Base-by-base conservation (phyloP, 1,140 invertebrate species). In the Papilio xuthus region DNA sequence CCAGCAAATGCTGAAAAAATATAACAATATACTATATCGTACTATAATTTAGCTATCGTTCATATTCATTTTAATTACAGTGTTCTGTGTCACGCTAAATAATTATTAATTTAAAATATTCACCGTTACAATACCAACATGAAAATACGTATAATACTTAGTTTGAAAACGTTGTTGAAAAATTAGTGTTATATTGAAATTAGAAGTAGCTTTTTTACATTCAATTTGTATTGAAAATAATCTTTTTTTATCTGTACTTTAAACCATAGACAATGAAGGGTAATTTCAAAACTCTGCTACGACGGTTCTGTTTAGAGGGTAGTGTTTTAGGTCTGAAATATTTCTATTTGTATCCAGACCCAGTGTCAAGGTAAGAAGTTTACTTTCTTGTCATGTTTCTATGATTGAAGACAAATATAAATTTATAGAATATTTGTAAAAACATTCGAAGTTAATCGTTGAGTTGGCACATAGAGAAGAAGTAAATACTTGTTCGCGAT, bases 281-380 rank as follows among this genome's bases (percentile, higher is more conserved):
- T 42, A 79, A 84, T 28, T 88, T 81, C 37, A 74, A 83, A 23
- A 78, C 69, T 20, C 76, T 90, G 13, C 67, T 90, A 0, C 80
- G 79, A 60, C 86, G 77, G 77, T 92, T 83, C 84, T 93, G 91
- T 77, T 78, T 90, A 6, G 85, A 92, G 69, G 81, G 85, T 32
- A 90, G 85, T 15, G 79, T 92, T 47, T 60, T 87, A 28, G 90
- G 90, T 1, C 79, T 91, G 0, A 93, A 93, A 79, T 93, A 92
- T 84, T 89, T 92, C 75, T 93, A 91, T 72, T 78, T 92, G n/a
- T 93, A 92, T 82, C 88, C 88, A 13, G 91, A 92, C 81, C 69
- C 63, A 37, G 13, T 90, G 41, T 90, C 90, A 69, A 88, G 90
- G 89, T 92, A 79, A 72, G 78, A 79, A 72, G 78, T 78, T 71